Evolutionary conservation across 2,888 invertebrate species (phyloP), one percentile per base, ranked within the genome.

Genomic region (Dromius quadrimaculatus): DNA sequence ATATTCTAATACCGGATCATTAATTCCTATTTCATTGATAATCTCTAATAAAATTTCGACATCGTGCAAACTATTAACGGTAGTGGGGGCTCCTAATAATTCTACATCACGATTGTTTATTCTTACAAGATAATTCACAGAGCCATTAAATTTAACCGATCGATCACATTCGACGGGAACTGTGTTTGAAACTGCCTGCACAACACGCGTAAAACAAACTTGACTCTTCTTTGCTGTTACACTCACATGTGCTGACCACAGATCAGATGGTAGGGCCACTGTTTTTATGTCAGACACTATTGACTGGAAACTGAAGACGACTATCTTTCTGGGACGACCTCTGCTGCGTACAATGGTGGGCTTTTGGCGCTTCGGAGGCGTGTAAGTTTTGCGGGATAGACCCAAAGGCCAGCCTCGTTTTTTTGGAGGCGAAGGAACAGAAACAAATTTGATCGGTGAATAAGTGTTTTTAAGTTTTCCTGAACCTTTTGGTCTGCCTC

Each of bases 1-100:
- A 47, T 66, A 74, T 17, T 74, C 72, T 64, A 74, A 54, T 43
- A 74, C 63, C 2, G 78, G 75, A 75, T 81, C 83, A 47, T 78
- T 72, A 15, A 83, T 73, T 36, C 77, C 74, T 28, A 83, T 76
- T 13, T 79, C 75, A 72, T 84, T 81, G n/a, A 84, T 78, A 65
- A 83, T 78, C 74, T 83, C 79, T 13, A 84, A 76, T 28, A 84
- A 73, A 43, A 79, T 78, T 75, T 83, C 80, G 4, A 84, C 79
- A 71, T 84, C 84, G 17, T 77, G 76, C 8, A 79, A 71, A n/a
- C 77, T 74, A 36, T 71, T 76, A 3, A 84, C 78, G 72, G 76
- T 75, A 45, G 78, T 77, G 1, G 84, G 84, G 20, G 83, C 82
- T 1, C 82, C 84, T 32, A 82, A 36, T 11, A 84, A 76, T 65